Evolutionary conservation across 2,888 invertebrate genomes (phyloP), one percentile per base, ranked within the genome.

Genomic region (Xestia c-nigrum): DNA sequence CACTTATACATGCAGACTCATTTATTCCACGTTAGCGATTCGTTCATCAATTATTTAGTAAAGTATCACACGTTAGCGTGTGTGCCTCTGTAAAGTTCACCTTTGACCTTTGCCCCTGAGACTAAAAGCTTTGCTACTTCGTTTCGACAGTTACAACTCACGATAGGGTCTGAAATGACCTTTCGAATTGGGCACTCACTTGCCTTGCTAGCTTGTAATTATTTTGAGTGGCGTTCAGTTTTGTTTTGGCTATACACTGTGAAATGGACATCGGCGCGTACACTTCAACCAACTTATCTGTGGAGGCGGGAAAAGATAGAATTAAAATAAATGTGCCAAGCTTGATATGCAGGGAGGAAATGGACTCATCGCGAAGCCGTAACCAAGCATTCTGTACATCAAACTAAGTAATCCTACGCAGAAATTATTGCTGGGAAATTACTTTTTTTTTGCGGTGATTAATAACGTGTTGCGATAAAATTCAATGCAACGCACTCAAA

Each of bases 1-100:
- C 65, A 38, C 43, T 73, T 79, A 81, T 38, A 66, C 63, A 81
- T 64, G 72, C 21, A 74, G n/a, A 82, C 71, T 84, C 77, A 82
- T 79, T 85, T 84, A 85, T 84, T 77, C 78, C 55, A 70, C 55
- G 74, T 87, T 75, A 84, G 70, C 79, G 71, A 84, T 76, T 78
- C 72, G 66, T 78, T 69, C 73, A 85, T 87, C 68, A 80, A 83
- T 82, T 80, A 87, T 87, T 85, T 70, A 81, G 52, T 52, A 69
- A 71, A 85, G 74, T 81, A 80, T 80, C 43, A 69, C 69, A 59
- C 52, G 64, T 77, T 59, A 59, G 59, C 50, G 66, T 66, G 69
- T 69, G 40, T 74, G 59, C 67, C 68, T 40, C 61, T 43, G 7
- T 73, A 66, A 76, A 63, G 46, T 64, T 76, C 59, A 82, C 79